phyloP scores from a whole-genome alignment of 64 coral and sea anemone genomes.

The Astreopora myriophthalma region DNA sequence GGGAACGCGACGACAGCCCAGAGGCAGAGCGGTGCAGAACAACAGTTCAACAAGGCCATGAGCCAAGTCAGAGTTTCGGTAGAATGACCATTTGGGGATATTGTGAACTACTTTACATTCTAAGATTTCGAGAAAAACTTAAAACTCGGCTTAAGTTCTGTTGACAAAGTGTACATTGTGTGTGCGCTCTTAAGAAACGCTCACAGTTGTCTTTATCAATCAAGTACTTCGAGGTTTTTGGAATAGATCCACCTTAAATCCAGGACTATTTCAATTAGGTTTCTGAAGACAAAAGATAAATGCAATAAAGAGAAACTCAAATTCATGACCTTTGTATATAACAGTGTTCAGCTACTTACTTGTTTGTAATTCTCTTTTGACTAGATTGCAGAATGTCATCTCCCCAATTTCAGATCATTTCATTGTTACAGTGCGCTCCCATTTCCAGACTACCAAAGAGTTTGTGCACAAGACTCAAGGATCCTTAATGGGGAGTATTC shows the following conservation, averaged over 20 bases:
- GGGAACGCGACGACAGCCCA: not conserved
- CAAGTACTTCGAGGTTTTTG: not conserved
- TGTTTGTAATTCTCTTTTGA: not conserved
- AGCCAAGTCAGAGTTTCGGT: constrained; percentile 20
- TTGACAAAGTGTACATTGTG: not conserved
- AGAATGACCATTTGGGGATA: not conserved
- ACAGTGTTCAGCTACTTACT: constrained; percentile 4
- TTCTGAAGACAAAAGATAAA: constrained; percentile 14
- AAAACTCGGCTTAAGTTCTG: no score
- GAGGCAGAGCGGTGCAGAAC: not conserved
- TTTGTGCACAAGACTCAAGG: not conserved
- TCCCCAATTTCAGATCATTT: constrained; percentile 2
- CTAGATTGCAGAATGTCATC: not conserved
- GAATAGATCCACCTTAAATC: not conserved
- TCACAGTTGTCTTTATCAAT: constrained; percentile 10
- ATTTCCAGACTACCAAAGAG: not conserved
- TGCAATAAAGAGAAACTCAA: not conserved
- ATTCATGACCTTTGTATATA: not conserved
- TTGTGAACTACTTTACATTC: constrained; percentile 10
- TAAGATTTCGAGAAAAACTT: not conserved
- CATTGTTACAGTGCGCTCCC: not conserved
- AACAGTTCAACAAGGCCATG: constrained; percentile 17
- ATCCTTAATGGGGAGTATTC: not conserved
- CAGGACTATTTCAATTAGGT: constrained; percentile 19
- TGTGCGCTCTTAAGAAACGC: constrained; percentile 12